Conservation (phyloP, 2,797 vertebrate genomes). For the Sebastolobus altivelis region DNA sequence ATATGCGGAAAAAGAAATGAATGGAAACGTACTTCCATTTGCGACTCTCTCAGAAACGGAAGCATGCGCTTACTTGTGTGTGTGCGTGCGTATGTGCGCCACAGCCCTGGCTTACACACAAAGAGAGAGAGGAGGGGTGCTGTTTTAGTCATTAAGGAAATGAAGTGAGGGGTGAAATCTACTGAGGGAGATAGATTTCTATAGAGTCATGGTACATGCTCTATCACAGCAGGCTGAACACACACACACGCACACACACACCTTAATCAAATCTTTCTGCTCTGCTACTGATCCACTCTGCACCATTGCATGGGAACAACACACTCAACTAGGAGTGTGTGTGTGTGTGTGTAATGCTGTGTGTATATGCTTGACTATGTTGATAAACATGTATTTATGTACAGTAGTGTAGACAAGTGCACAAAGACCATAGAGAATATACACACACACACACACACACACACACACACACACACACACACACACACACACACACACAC, state of each 20-base stretch:
- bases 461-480: background rate
- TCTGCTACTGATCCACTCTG: slow-evolving; percentile 64
- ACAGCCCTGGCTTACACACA: slow-evolving; percentile 52
- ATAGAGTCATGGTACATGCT: slow-evolving; percentile 80
- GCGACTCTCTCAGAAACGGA: background rate
- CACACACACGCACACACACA: slow-evolving; percentile 35
- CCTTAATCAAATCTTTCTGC: slow-evolving; percentile 66
- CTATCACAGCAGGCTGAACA: slow-evolving; percentile 64
- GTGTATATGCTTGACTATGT: slow-evolving; percentile 28
- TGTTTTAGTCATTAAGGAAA: slow-evolving; percentile 81
- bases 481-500: background rate
- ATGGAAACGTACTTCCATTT: slow-evolving; percentile 20
- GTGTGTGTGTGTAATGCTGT: background rate
- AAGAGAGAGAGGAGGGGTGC: slow-evolving; percentile 43
- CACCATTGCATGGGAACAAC: slow-evolving; percentile 48
- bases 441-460: background rate
- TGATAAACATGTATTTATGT: slow-evolving; percentile 36
- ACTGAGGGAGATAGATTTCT: slow-evolving; percentile 74
- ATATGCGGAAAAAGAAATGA: slow-evolving; percentile 1
- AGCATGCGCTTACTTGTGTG: background rate
- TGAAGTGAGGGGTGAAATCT: slow-evolving; percentile 82
- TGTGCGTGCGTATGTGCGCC: background rate
- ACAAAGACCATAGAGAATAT: background rate
- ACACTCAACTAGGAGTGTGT: slow-evolving; percentile 13
- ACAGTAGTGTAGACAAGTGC: background rate